Base-by-base conservation (phyloP, 2,888 invertebrate species). In the Cactoblastis cactorum region DNA sequence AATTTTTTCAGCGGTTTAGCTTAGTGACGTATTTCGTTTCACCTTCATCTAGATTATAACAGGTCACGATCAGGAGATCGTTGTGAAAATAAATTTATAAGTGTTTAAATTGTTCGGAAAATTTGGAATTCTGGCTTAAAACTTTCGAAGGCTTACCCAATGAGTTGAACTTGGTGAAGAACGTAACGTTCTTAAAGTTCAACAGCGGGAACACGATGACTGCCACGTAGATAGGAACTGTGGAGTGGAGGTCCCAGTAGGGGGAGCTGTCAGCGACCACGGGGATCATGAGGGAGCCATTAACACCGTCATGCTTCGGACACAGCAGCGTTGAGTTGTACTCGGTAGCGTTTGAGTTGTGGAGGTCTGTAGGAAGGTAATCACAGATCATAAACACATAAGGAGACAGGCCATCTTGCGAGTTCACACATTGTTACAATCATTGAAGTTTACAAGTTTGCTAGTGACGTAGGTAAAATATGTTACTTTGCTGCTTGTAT, bases 111-210 rank as follows among this genome's bases (percentile, higher is more conserved):
- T n/a, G n/a, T n/a, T n/a, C n/a, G n/a, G n/a, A n/a, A n/a, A n/a
- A n/a, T n/a, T n/a, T n/a, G n/a, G n/a, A n/a, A n/a, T n/a, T n/a
- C n/a, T n/a, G n/a, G n/a, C n/a, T n/a, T n/a, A n/a, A n/a, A n/a
- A n/a, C n/a, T n/a, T n/a, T n/a, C n/a, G n/a, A n/a, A n/a, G n/a
- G 5, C 91, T 91, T 80, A 95, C 97, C 97, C 52, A 97, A 83
- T 49, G 97, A 95, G 80, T 97, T 97, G 70, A 97, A 97, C 78
- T 95, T 97, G 9, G 97, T 96, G 80, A 98, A 98, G 73, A 98
- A 97, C 0, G 96, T 95, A 0, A 97, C 94, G 15, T 95, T 95
- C 59, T 93, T 95, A 72, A 97, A 95, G 81, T 95, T 97, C 39
- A 97, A 84, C 39, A 98, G 82, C 0, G 97, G 97, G 70, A 94